Conservation (phyloP, 2,888 invertebrate genomes). For the Actias luna region DNA sequence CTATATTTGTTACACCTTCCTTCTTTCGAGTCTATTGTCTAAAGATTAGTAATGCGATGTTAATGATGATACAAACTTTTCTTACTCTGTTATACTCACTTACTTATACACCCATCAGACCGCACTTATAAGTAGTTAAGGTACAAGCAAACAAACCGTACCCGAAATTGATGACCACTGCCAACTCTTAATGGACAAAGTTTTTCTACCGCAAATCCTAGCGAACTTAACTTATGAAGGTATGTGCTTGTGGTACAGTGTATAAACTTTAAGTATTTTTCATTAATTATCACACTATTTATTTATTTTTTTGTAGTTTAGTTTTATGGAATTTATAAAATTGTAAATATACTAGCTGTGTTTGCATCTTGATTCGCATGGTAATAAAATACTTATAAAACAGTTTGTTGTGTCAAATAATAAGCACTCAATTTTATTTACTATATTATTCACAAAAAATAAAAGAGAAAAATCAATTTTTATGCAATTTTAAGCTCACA, state of each 20-base stretch:
- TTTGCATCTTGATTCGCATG: too few species aligned
- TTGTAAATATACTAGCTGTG: too few species aligned
- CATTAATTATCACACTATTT: neutral
- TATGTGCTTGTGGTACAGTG: neutral
- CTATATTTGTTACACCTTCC: too few species aligned
- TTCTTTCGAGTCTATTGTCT: neutral
- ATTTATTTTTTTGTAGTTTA: neutral
- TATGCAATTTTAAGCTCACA: too few species aligned
- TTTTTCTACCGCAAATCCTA: constrained; percentile 9
- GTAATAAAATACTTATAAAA: too few species aligned
- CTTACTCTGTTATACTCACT: neutral
- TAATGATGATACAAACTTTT: neutral
- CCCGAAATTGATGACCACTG: constrained; percentile 10
- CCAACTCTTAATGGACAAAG: constrained; percentile 13
- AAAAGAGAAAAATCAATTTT: too few species aligned
- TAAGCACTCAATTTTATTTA: too few species aligned
- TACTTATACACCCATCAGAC: constrained; percentile 3
- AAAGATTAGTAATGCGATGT: neutral
- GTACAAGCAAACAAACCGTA: constrained; percentile 8
- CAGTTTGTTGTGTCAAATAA: too few species aligned
- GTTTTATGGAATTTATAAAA: neutral
- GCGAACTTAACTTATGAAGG: constrained; percentile 4
- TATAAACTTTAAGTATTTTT: neutral
- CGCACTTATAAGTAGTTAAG: constrained; percentile 9
- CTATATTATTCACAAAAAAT: too few species aligned